Base-by-base conservation (phyloP, 2,888 invertebrate genomes). In the Tridacna gigas region DNA sequence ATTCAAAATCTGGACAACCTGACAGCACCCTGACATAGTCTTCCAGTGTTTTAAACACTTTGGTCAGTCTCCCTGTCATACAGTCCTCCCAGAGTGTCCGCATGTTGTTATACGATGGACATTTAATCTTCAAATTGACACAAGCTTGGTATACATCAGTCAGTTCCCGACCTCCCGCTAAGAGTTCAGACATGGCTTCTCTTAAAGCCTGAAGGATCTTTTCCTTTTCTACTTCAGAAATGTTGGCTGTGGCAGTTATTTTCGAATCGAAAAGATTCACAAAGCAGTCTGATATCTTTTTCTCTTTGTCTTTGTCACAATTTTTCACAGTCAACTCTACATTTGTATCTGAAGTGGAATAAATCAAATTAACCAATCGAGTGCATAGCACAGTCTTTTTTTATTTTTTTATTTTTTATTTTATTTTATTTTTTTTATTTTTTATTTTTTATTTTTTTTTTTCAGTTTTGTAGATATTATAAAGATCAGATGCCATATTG, bases 131-230 rank as follows among this genome's bases (percentile, higher is more conserved):
- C 20, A 71, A 26, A 25, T 71, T 71, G 12, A 74, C 74, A 61
- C 74, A 74, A n/a, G 61, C 37, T 20, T 74, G 74, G 37, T 74
- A 60, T 12, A 74, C 37, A 25, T 74, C 45, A 13, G 25, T 22
- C 22, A 74, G 28, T 56, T 74, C 74, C 22, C 61, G 60, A n/a
- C 37, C 74, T 12, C 61, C 74, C 12, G 25, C 37, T 28, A 74
- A n/a, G 18, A 74, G 61, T 28, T 74, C 74, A 1, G 74, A 26
- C 74, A 74, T 74, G n/a, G 74, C 74, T n/a, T 74, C 74, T 74
- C 25, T 74, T 11, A 60, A 60, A 61, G n/a, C 15, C 25, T 74
- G 26, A 11, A 20, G n/a, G 7, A 74, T 37, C 28, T 28, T 74
- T 12, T 28, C 61, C 20, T 61, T 60, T 4, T 74, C 60, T 22